These are phyloP conservation scores for Chelonus insularis DNA, from an alignment of 1,140 invertebrate genomes.

Conservation along the genomic window DNA sequence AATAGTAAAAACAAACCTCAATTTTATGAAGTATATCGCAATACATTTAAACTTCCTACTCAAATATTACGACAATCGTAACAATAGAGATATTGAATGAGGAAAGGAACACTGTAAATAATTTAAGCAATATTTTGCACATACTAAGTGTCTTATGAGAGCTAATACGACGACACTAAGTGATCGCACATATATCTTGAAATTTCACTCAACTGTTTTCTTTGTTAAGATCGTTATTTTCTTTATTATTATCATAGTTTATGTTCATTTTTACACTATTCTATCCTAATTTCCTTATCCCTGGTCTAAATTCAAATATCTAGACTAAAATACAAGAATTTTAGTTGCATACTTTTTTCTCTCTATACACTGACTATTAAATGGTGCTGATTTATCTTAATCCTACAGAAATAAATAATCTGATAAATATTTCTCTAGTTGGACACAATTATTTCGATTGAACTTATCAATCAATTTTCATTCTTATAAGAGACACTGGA, in stretches of 20 bases:
- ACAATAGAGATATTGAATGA: background rate
- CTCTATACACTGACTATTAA: conserved; percentile 51
- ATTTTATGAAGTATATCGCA: too few species aligned
- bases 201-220: conserved; percentile 6
- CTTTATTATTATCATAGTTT: too few species aligned
- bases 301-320: background rate
- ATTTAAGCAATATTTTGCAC: background rate
- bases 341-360: conserved; percentile 24
- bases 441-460: conserved; percentile 26
- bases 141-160: background rate
- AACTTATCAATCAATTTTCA: background rate
- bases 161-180: conserved; percentile 5
- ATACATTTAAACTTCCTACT: background rate
- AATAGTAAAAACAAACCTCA: too few species aligned
- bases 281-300: background rate
- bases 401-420: conserved; percentile 54
- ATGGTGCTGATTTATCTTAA: conserved; percentile 43
- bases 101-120: background rate
- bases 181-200: conserved; percentile 3
- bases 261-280: conserved; percentile 9
- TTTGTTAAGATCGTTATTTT: conserved; percentile 23
- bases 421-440: conserved; percentile 57
- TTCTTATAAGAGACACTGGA: too few species aligned
- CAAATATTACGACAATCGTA: conserved; percentile 5
- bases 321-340: too few species aligned